Percentiles rank a stretch among this genome's conserved stretches.
phyloP scores from a whole-genome alignment of 2,113 vertebrate species.

The Laticauda laticaudata region DNA sequence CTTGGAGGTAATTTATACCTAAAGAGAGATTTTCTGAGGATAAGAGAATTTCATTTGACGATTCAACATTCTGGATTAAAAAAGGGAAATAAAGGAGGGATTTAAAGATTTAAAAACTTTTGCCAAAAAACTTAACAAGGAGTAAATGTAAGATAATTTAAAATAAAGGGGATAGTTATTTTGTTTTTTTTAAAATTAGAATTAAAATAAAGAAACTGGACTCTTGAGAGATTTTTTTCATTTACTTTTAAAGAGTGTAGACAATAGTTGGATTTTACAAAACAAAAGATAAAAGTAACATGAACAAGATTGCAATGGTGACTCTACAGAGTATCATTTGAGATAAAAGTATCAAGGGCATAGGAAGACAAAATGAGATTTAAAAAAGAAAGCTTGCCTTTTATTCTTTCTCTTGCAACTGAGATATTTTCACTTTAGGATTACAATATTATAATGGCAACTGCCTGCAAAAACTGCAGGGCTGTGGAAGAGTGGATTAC shows the following conservation, averaged over 20 bases:
- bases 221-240: neutral
- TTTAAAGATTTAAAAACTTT: neutral
- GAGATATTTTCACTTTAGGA: neutral
- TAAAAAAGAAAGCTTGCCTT: neutral
- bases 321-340: neutral
- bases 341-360: neutral
- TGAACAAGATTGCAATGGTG: neutral
- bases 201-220: neutral
- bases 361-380: neutral
- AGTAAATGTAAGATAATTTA: neutral
- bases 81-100: neutral
- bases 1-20: neutral
- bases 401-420: neutral
- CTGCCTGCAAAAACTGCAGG: neutral
- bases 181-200: neutral
- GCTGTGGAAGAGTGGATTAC: neutral
- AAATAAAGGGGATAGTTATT: neutral
- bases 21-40: neutral
- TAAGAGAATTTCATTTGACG: neutral
- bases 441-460: neutral
- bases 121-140: neutral
- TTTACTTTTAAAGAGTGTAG: neutral
- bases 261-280: neutral
- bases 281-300: neutral
- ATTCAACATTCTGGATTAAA: neutral